phyloP scores from a whole-genome alignment of 2,888 invertebrate genomes.

The Idaea aversata region DNA sequence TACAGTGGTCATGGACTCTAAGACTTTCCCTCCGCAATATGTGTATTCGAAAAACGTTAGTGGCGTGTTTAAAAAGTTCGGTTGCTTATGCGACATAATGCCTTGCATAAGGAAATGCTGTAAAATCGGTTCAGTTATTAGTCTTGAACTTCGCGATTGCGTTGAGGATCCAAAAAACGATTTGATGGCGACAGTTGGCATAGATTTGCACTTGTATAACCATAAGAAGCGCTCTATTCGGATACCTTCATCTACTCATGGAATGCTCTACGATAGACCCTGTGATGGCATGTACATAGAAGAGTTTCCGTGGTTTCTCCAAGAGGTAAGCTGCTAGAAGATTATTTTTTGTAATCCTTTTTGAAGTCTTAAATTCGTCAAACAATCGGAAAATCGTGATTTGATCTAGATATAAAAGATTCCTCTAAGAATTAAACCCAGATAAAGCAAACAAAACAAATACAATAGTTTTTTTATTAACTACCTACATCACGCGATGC shows the following conservation, averaged over 20 bases:
- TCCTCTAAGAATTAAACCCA: background rate
- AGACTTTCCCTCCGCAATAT: slow-evolving; percentile 44
- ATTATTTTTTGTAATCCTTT: background rate
- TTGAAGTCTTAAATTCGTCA: background rate
- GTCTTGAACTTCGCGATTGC: slow-evolving; percentile 32
- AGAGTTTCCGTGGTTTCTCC: slow-evolving; percentile 46
- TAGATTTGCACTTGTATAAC: slow-evolving; percentile 36
- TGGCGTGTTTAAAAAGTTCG: slow-evolving; percentile 46
- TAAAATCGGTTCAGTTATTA: slow-evolving; percentile 40
- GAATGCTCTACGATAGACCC: slow-evolving; percentile 40
- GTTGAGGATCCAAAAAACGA: slow-evolving; percentile 35
- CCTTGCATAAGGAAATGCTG: slow-evolving; percentile 67
- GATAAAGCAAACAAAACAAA: background rate
- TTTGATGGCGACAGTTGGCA: slow-evolving; percentile 35
- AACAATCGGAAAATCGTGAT: background rate
- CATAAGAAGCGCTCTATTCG: background rate
- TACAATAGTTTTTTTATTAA: background rate
- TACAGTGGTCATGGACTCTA: slow-evolving; percentile 38
- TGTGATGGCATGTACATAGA: slow-evolving; percentile 42
- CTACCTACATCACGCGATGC: no score
- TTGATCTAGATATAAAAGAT: background rate
- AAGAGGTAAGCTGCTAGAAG: slow-evolving; percentile 46
- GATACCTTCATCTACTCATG: background rate
- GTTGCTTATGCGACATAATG: slow-evolving; percentile 54
- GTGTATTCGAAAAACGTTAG: slow-evolving; percentile 46